Evolutionary conservation across 2,113 vertebrate genomes (phyloP), one percentile per base, ranked within the genome.

Genomic region (Elachura formosa): DNA sequence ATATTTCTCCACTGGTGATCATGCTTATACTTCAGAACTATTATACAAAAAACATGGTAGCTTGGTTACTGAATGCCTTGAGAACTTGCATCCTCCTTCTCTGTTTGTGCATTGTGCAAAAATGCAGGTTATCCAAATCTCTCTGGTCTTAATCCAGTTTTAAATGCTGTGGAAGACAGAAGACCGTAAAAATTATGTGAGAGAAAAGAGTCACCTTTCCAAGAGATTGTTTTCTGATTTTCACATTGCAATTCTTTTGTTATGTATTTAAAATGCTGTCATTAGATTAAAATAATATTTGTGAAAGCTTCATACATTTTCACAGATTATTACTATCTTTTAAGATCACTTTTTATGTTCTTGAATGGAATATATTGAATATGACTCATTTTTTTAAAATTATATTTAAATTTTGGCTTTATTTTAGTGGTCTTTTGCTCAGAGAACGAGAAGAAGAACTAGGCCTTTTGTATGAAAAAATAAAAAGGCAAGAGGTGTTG

Each of bases 391-490:
- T 46, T 86, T 41, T 21, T 1, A 2, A 11, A 17, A 31, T 11
- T 12, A 19, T 54, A 9, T 81, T 81, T 77, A 69, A 3, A 54
- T 72, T 87, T 90, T 75, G 87, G 33, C 26, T 54, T 95, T 87
- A 33, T 96, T 87, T 10, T 83, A 99, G 99, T 38, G 98, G 97
- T 12, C 96, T 99, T 80, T 98, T 98, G 86, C 98, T 99, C 84
- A 97, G 98, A 93, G 98, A 99, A 74, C 97, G 98, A 33, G 99
- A 99, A 88, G 98, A 99, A 90, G 98, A 99, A 97, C 78, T 99
- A 29, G 97, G 98, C 58, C 95, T 97, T 95, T 98, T 98, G 94
- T 97, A 98, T 55, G 98, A 99, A 89, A 99, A 98, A 97, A 85
- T 98, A 80, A 98, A 98, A 72, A 90, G 96, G 56, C 98, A 98